Base-by-base conservation (phyloP, 2,797 vertebrate genomes). In the Poeciliopsis infans region DNA sequence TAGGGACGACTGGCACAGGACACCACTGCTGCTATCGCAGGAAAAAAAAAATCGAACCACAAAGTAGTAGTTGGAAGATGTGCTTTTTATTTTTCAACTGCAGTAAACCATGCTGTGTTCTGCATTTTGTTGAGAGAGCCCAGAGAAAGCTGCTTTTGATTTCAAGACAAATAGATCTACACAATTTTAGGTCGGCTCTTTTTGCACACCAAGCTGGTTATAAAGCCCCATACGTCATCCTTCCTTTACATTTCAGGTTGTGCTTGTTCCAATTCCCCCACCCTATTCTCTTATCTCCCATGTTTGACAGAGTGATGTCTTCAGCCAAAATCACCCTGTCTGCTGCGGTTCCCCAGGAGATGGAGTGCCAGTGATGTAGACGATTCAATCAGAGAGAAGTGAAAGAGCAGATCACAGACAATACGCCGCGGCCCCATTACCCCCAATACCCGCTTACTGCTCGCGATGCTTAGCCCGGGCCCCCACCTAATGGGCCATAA, bases 401-500 rank as follows among this genome's bases (percentile, higher is more conserved):
- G 89, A 91, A 92, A 93, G 91, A 92, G 89, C 88, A 93, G 92
- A 93, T 94, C 91, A 82, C 87, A 94, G 92, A 94, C 93, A 94
- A 95, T 93, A 90, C 86, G 87, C 90, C 79, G 78, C 83, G 74
- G 95, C 92, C 89, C 95, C 94, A 94, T 95, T 94, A 94, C 93
- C 91, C 90, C 89, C 87, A 76, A 84, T 89, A 89, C 89, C 89
- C 89, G 79, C 91, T 95, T 94, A 93, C 94, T 78, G 88, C 90
- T 90, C 82, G 91, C 88, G 69, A 91, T 83, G 90, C 92, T 93
- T 92, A 93, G 88, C 92, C 86, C 79, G 66, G 87, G 86, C 92
- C 91, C 86, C 88, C 90, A 91, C 92, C 95, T 95, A 94, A 94
- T 95, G 93, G 93, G 83, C 94, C 92, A 89, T 95, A 94, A 95